phyloP scores from a whole-genome alignment of 2,888 invertebrate species.

The Scaptomyza flava region DNA sequence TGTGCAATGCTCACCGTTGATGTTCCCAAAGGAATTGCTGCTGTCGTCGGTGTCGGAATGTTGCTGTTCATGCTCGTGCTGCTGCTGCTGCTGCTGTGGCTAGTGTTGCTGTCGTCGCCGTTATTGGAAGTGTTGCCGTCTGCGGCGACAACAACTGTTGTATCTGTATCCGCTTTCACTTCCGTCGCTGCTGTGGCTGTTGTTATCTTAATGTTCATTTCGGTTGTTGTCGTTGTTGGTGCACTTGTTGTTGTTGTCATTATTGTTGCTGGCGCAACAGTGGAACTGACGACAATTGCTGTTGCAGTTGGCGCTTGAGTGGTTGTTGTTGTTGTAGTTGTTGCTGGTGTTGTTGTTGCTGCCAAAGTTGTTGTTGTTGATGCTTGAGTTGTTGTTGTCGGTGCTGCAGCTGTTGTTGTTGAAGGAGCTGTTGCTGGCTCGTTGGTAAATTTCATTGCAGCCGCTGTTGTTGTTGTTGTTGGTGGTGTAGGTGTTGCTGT shows the following conservation, averaged over 20 bases:
- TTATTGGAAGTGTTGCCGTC: constrained; percentile 29
- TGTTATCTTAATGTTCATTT: constrained; percentile 24
- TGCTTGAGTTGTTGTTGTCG: constrained; percentile 28
- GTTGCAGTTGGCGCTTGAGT: constrained; percentile 18
- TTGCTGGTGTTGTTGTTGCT: constrained; percentile 33
- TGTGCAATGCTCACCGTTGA: constrained; percentile 75
- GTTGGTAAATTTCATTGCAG: constrained; percentile 12
- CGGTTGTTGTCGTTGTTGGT: constrained; percentile 27
- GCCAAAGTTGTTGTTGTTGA: constrained; percentile 18
- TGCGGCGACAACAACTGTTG: constrained; percentile 18
- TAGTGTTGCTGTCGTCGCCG: constrained; percentile 10
- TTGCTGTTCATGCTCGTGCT: constrained; percentile 4
- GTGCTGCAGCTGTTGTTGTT: constrained; percentile 1
- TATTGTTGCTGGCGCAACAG: constrained; percentile 7
- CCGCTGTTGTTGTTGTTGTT: constrained; percentile 12
- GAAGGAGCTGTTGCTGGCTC: constrained; percentile 7
- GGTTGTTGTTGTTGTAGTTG: constrained; percentile 9
- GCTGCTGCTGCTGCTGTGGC: constrained; percentile 1
- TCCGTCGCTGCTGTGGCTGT: constrained; percentile 22
- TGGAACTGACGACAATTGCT: constrained; percentile 17
- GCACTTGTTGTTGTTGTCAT: constrained; percentile 18
- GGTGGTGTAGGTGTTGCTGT: constrained; percentile 19
- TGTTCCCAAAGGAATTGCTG: constrained; percentile 27
- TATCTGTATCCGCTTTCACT: constrained; percentile 29
- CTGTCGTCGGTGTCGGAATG: constrained; percentile 8